Evolutionary conservation across 2,113 vertebrate genomes (phyloP).

Genomic region (Indicator indicator): DNA sequence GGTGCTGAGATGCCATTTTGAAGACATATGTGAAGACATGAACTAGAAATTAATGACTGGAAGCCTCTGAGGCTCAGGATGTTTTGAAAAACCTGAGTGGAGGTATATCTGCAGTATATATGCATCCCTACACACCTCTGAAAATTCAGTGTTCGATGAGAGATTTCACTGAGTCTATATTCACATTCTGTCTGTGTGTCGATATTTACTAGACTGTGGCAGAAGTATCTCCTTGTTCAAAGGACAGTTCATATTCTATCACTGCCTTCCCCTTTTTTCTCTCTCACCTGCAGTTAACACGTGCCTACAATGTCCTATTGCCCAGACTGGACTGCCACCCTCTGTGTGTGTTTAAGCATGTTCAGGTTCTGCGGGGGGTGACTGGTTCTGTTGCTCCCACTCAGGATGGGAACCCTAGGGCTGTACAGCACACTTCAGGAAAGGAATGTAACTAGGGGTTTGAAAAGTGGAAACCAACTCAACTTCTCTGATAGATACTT

Average conservation of each 20-base stretch:
- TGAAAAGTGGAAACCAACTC: neutral
- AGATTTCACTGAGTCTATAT: neutral
- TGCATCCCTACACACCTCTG: neutral
- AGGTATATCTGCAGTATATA: fast-evolving
- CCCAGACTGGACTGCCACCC: neutral
- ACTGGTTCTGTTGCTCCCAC: fast-evolving
- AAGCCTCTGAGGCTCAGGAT: neutral
- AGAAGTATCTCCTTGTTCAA: neutral
- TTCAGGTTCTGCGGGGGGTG: neutral
- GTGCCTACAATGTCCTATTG: neutral
- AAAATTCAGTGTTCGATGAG: neutral
- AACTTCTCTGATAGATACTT: neutral
- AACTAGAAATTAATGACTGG: neutral
- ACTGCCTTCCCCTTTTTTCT: neutral
- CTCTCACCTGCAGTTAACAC: neutral
- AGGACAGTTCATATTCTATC: neutral
- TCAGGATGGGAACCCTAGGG: neutral
- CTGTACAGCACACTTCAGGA: neutral
- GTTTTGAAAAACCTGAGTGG: neutral
- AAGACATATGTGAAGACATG: fast-evolving
- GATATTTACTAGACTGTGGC: neutral
- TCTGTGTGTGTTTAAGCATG: neutral
- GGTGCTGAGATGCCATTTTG: neutral
- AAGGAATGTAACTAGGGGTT: neutral
- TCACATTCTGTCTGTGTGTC: neutral